phyloP scores from a whole-genome alignment of 2,113 vertebrate genomes.

The Podarcis cretensis region DNA sequence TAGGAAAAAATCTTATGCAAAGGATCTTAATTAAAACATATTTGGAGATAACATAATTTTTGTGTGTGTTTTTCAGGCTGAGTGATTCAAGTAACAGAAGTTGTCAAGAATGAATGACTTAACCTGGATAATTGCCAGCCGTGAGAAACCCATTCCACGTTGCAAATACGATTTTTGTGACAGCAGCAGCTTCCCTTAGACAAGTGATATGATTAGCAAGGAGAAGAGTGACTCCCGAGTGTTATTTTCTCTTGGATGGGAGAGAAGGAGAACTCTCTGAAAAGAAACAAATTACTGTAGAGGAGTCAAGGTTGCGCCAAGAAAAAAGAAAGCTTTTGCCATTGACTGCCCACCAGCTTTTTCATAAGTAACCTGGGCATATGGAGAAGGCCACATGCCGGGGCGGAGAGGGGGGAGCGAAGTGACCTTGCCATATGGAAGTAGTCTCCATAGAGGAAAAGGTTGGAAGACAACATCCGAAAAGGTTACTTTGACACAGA shows the following conservation, averaged over 20 bases:
- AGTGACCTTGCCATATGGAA: conserved; percentile 18
- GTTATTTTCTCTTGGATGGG: neutral
- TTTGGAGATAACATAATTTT: accelerated
- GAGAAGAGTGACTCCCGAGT: conserved; percentile 7
- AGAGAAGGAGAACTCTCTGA: neutral
- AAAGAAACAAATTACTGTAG: neutral
- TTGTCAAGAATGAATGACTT: conserved; percentile 5
- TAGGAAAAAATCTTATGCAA: neutral
- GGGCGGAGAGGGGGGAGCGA: neutral
- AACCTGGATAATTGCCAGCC: neutral
- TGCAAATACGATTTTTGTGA: neutral
- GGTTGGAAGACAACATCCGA: neutral
- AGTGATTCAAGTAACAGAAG: neutral
- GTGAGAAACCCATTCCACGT: neutral
- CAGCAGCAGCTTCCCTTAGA: neutral
- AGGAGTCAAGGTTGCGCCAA: neutral
- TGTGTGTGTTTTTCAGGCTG: neutral
- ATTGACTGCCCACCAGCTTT: neutral
- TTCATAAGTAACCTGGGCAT: neutral
- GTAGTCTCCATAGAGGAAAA: neutral
- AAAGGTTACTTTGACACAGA: conserved; percentile 37
- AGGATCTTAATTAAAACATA: neutral
- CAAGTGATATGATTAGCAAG: neutral
- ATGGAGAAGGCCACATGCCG: conserved; percentile 30
- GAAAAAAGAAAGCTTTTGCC: neutral